Evolutionary conservation across 2,113 vertebrate genomes (phyloP), one percentile per base, ranked within the genome.

Genomic region (Cyphomyrus discorhynchus): DNA sequence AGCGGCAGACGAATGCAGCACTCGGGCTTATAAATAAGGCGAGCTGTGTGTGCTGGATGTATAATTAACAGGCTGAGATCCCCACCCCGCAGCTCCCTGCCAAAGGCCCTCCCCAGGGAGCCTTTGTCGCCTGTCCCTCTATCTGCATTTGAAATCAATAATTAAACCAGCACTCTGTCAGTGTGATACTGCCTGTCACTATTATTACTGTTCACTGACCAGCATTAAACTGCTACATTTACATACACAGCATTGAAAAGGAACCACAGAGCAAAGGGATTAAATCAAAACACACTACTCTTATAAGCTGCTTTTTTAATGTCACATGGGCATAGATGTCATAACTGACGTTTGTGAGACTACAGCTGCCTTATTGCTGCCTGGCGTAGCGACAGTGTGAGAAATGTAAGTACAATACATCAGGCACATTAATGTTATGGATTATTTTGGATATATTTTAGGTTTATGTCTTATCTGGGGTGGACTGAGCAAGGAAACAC

Each of bases 81-180:
- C 27, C 85, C 11, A 3, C 87, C 87, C 52, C 19, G 3, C 3
- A 77, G 47, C 35, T 77, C 62, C n/a, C 50, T 80, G 84, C 31
- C 27, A 50, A 90, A 31, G 89, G 77, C 52, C 2, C 24, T n/a
- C 89, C 84, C 53, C 85, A 11, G 45, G 52, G 46, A n/a, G 35
- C 52, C 70, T 56, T 82, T 90, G 86, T 90, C 56, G 86, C 56
- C 89, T 46, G 35, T 70, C 87, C 89, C 66, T 90, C 47, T 49
- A 80, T 80, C 50, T 90, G 89, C 85, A 88, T 88, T 90, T 82
- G 31, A 58, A 90, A 88, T 90, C 86, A 90, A 77, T 90, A 90
- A 90, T 90, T 52, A 80, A 70, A 50, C 88, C 49, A 5, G 42
- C 46, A 80, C 66, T 27, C n/a, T 80, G 85, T 31, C 49, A n/a